These are phyloP conservation scores for Proales similis DNA, from an alignment of 1,140 invertebrate genomes.

Conservation along the genomic window DNA sequence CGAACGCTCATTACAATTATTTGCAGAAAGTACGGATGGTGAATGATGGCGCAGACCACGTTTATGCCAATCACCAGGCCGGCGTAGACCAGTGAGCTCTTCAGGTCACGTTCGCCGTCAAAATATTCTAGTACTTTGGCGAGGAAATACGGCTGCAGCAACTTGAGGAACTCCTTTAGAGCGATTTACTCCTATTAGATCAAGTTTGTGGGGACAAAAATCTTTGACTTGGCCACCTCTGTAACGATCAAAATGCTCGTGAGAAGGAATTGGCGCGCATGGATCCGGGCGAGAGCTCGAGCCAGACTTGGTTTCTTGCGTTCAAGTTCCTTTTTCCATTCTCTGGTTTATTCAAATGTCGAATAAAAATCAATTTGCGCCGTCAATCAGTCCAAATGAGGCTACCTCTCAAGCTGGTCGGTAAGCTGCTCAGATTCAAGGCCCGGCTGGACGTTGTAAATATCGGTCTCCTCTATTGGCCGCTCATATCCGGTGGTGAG, in stretches of 20 bases:
- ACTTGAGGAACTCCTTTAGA: conserved; percentile 22
- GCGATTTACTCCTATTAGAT: neutral
- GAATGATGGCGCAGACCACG: conserved; percentile 61
- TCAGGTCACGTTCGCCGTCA: neutral
- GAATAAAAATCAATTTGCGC: neutral
- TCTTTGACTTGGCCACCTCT: conserved; percentile 8
- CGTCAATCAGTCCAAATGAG: neutral
- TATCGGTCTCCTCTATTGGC: conserved; percentile 15
- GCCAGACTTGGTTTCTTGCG: conserved; percentile 19
- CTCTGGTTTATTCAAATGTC: neutral
- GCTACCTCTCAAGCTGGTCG: conserved; percentile 27
- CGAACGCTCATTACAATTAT: conserved; percentile 65
- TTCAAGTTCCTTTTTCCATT: conserved; percentile 35
- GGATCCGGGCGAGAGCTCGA: neutral
- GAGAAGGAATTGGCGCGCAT: neutral
- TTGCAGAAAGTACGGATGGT: conserved; percentile 71
- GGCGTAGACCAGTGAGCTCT: conserved; percentile 6
- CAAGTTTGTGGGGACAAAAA: neutral
- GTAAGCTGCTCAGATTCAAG: conserved; percentile 17
- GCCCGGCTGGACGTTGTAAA: neutral
- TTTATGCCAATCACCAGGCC: neutral
- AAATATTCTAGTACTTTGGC: conserved; percentile 31
- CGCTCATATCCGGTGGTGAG: conserved; percentile 13
- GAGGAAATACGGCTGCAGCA: conserved; percentile 16
- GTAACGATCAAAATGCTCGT: conserved; percentile 5